A percentile compares a stretch with the other conserved stretches of the same genome.
Evolutionary conservation across 2,888 invertebrate genomes (phyloP).

Genomic region (Cyaniris semiargus): DNA sequence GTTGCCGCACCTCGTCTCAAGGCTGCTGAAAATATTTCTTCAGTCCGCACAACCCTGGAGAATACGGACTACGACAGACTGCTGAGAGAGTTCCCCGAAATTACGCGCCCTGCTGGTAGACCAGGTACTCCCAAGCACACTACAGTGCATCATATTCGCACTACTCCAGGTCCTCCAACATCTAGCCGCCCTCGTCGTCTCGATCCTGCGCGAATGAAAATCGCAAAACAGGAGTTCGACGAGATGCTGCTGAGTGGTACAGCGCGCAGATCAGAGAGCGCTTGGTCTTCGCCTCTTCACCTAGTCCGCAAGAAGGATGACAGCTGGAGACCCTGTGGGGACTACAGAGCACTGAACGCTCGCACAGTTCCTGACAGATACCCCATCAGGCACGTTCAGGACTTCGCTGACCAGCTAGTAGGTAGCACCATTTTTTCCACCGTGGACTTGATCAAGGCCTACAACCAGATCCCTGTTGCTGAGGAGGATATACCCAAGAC

Average conservation of each 20-base stretch:
- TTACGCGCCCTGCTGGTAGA: too few relatives aligned
- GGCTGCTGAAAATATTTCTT: too few relatives aligned
- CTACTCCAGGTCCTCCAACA: constrained; percentile 38
- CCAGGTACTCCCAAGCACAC: constrained; percentile 26
- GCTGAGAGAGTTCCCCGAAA: too few relatives aligned
- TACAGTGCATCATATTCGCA: constrained; percentile 42
- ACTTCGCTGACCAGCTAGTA: constrained; percentile 36
- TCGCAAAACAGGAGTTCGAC: constrained; percentile 24
- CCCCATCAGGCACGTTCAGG: constrained; percentile 41
- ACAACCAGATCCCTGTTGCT: constrained; percentile 42
- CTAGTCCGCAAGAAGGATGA: too few relatives aligned
- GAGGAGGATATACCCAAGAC: neutral
- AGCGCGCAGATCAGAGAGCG: neutral
- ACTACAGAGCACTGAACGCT: too few relatives aligned
- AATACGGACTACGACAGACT: too few relatives aligned
- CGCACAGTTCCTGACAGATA: constrained; percentile 3
- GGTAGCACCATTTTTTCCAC: constrained; percentile 38
- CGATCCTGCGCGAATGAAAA: constrained; percentile 39
- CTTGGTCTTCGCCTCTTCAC: too few relatives aligned
- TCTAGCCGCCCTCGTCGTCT: constrained; percentile 41
- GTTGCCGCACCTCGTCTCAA: too few relatives aligned
- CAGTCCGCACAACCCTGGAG: too few relatives aligned
- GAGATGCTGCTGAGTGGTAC: constrained; percentile 35
- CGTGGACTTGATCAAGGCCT: constrained; percentile 48
- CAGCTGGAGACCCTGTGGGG: too few relatives aligned